phyloP scores from a whole-genome alignment of 1,140 invertebrate genomes.

The Thereuonema tuberculata region DNA sequence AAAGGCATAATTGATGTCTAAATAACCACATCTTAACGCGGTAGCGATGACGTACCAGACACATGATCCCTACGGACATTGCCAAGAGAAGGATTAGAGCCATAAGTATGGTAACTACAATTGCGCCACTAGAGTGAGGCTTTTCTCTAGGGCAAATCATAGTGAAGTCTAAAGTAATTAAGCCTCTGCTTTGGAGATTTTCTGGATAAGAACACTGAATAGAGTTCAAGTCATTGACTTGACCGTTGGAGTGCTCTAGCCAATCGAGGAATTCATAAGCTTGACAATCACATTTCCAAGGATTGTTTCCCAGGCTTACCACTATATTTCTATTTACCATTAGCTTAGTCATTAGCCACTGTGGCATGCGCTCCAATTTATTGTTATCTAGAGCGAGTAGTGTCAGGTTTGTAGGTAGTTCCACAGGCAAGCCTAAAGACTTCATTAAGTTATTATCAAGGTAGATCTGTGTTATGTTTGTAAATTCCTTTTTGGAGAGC shows the following conservation, averaged over 20 bases:
- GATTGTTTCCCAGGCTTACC: not conserved
- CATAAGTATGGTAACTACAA: not conserved
- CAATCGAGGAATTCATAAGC: not conserved
- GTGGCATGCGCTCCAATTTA: not conserved
- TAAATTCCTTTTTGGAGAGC: not conserved
- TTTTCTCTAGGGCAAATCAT: too few relatives aligned
- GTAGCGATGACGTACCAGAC: not conserved
- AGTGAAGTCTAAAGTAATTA: too few relatives aligned
- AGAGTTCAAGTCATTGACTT: too few relatives aligned
- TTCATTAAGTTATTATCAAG: not conserved
- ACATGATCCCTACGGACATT: not conserved
- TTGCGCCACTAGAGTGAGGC: not conserved
- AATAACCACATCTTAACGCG: not conserved
- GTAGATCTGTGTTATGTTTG: not conserved
- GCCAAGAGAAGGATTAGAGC: not conserved
- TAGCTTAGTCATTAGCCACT: not conserved
- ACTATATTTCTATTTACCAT: not conserved
- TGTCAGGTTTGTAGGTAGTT: not conserved
- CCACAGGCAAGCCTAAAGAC: not conserved
- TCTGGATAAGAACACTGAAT: too few relatives aligned
- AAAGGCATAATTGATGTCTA: not conserved
- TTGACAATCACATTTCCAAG: not conserved
- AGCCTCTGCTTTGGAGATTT: too few relatives aligned
- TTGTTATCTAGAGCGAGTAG: not conserved
- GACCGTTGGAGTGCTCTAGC: too few relatives aligned